Conservation (phyloP, 2,797 vertebrate genomes). For the Myotis pilosus region DNA sequence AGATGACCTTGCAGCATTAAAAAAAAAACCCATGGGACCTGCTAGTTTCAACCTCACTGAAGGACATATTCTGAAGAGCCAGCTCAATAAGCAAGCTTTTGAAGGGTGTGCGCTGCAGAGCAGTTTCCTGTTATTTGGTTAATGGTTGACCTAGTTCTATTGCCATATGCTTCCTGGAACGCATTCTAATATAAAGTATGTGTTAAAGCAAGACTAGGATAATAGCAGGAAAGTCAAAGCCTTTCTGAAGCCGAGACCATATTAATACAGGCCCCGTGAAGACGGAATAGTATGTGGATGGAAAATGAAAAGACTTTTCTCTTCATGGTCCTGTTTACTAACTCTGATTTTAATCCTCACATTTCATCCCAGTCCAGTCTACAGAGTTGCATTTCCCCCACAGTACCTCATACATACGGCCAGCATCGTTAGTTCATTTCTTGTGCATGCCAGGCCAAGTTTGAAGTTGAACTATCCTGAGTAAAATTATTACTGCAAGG, state of each 20-base stretch:
- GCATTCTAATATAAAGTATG: conserved; percentile 87
- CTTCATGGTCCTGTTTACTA: conserved; percentile 59
- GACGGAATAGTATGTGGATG: background rate
- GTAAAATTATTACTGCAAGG: conserved; percentile 64
- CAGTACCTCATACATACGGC: conserved; percentile 28
- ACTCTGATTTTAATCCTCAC: conserved; percentile 60
- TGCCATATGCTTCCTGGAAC: conserved; percentile 93
- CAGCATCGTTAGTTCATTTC: conserved; percentile 58
- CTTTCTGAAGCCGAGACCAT: conserved; percentile 73
- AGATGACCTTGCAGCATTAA: conserved; percentile 74
- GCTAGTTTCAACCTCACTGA: conserved; percentile 85
- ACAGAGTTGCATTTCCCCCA: conserved; percentile 26
- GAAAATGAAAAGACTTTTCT: conserved; percentile 65
- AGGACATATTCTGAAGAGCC: conserved; percentile 88
- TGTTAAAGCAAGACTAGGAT: conserved; percentile 83
- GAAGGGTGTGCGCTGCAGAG: conserved; percentile 87
- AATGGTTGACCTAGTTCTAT: conserved; percentile 94
- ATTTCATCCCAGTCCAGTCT: conserved; percentile 34
- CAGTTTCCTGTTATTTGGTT: conserved; percentile 90
- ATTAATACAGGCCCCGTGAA: conserved; percentile 52
- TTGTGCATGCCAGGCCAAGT: conserved; percentile 30
- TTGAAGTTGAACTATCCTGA: conserved; percentile 57
- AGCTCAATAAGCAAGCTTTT: conserved; percentile 86
- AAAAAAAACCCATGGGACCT: conserved; percentile 78
- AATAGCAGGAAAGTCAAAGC: conserved; percentile 80